Evolutionary conservation across 1,140 invertebrate genomes (phyloP), one percentile per base, ranked within the genome.

Genomic region (Macrostomum lignano): DNA sequence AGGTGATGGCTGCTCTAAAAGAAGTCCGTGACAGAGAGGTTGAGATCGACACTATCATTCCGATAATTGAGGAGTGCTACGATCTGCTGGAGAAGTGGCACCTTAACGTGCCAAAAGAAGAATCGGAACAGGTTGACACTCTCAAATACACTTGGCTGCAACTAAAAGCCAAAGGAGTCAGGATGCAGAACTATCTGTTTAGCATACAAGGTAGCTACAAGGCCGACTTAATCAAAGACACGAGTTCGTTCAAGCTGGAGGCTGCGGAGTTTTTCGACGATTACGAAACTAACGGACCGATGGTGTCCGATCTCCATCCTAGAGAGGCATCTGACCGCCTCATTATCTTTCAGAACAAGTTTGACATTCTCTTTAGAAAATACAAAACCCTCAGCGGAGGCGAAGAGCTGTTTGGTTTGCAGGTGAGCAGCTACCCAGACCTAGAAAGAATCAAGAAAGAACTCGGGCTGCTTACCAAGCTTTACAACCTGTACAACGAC

Each of bases 401-500:
- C 3, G 78, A 88, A 51, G 76, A 88, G 52, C 60, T 94, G 23
- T 91, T 94, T 60, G 81, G 82, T 3, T 56, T 82, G 31, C 69
- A 73, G 6, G 69, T 70, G 32, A 81, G 76, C 1, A 78, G 88
- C 51, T 88, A 88, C 49, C 76, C 76, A 1, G 76, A 84, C 47
- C 59, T 93, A 33, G 72, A 72, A 15, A 73, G 79, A 45, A 88
- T 91, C 36, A 67, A 75, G 23, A 88, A 88, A 51, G 82, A 93
- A 52, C 57, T 94, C 14, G 86, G 86, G 56, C 58, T 93, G 7
- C 60, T 91, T 2, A 82, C 91, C 56, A 91, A 91, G 49, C 60
- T 94, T 1, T 93, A 93, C 44, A 78, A 81, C 52, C 58, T 93
- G 1, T 94, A 93, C 50, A 91, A 91, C 49, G 74, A 86, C 45